phyloP scores from a whole-genome alignment of 64 coral and sea anemone genomes.

The Dendrophyllia cribrosa region DNA sequence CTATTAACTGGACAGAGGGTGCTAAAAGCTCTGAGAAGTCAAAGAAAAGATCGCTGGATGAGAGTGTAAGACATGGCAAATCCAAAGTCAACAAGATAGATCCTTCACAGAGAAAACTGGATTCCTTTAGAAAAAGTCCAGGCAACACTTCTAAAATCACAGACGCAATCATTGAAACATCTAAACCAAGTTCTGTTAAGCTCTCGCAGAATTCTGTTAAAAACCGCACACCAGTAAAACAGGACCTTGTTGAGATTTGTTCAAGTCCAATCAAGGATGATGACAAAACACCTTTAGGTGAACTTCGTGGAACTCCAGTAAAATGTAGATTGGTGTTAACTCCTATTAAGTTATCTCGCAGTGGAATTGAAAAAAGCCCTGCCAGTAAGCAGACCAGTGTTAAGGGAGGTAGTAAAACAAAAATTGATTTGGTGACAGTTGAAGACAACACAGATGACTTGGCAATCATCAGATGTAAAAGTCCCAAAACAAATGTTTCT shows the following conservation, averaged over 20 bases:
- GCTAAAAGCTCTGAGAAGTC: not conserved
- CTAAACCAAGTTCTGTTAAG: not conserved
- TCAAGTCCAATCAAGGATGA: constrained; percentile 3
- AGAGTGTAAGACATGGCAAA: constrained; percentile 11
- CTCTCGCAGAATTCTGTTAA: not conserved
- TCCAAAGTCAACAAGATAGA: constrained; percentile 32
- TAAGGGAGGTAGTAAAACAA: not conserved
- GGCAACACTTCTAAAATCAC: not conserved
- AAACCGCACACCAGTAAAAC: not conserved
- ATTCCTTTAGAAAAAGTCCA: constrained; percentile 27
- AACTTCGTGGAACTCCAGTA: constrained; percentile 17
- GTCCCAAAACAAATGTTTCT: not conserved
- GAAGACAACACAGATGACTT: not conserved
- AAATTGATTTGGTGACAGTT: not conserved
- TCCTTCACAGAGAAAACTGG: constrained; percentile 49
- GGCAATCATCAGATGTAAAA: not conserved
- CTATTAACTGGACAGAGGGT: not conserved
- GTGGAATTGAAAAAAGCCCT: not conserved
- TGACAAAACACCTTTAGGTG: constrained; percentile 8
- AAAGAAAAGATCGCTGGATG: constrained; percentile 45
- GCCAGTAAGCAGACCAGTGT: not conserved
- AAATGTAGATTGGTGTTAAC: constrained; percentile 45
- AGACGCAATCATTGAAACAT: not conserved
- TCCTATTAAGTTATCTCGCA: constrained; percentile 13
- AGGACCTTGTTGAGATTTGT: not conserved